phyloP scores from a whole-genome alignment of 1,140 invertebrate genomes.

The Sitophilus oryzae region DNA sequence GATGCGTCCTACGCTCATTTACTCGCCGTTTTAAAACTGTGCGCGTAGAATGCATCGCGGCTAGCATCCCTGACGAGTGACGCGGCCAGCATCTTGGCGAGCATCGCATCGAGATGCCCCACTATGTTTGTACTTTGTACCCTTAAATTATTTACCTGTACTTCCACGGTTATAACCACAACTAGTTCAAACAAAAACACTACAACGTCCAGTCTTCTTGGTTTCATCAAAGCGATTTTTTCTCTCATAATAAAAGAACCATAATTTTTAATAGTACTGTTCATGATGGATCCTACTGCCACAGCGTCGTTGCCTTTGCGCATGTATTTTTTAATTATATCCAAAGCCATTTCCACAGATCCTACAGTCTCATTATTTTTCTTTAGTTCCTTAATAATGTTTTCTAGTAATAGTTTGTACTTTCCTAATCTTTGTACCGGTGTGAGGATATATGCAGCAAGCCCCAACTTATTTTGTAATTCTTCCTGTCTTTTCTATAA shows the following conservation, averaged over 20 bases:
- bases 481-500: constrained; percentile 29
- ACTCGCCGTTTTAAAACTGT: too few species aligned
- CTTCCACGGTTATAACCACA: constrained; percentile 27
- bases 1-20: too few species aligned
- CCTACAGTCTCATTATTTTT: constrained; percentile 21
- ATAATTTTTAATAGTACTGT: constrained; percentile 27
- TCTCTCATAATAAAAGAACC: constrained; percentile 35
- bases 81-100: neutral
- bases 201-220: constrained; percentile 28
- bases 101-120: too few species aligned
- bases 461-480: constrained; percentile 30
- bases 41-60: too few species aligned
- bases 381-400: constrained; percentile 30
- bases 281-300: constrained; percentile 34
- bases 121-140: neutral
- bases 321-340: constrained; percentile 31
- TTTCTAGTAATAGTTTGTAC: constrained; percentile 35
- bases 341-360: constrained; percentile 23
- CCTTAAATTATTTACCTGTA: constrained; percentile 10
- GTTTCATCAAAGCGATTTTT: constrained; percentile 32
- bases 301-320: constrained; percentile 35
- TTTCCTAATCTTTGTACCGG: constrained; percentile 37
- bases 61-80: too few species aligned
- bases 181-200: constrained; percentile 36
- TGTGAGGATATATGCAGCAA: constrained; percentile 35